Base-by-base conservation (phyloP, 2,797 vertebrate species). In the Alca torda region DNA sequence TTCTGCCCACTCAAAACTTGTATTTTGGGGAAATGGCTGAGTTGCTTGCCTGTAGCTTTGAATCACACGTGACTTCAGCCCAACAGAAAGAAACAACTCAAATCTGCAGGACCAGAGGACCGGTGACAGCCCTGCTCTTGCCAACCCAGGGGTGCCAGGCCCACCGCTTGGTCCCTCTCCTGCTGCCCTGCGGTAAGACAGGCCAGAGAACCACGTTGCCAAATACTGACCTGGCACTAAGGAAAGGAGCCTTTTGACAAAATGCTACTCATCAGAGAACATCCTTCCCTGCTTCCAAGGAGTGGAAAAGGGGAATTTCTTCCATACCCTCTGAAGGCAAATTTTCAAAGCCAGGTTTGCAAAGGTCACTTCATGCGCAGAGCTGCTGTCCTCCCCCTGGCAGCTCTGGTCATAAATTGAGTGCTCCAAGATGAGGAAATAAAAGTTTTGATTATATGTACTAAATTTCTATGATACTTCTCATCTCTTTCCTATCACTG, bases 391-490 rank as follows among this genome's bases (percentile, higher is more conserved):
- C 24, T 93, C n/a, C 69, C 64, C 30, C 73, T 78, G 67, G 60
- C 46, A 67, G 64, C 11, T 51, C 79, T 65, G 65, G 20, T 73
- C 84, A 59, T 96, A 96, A 95, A 96, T 88, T 54, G 54, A 54
- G 61, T 61, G 69, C 39, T 93, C 61, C 76, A 81, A 80, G 87
- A 95, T 67, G 84, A 87, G 57, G 65, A 88, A 84, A 96, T 94
- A 96, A 95, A 96, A 91, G 54, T 11, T 85, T 86, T 95, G 82
- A 97, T 96, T 94, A 81, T 73, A 76, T 48, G 69, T 70, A 90
- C 82, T 96, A 93, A 95, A 95, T 94, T 93, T 92, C 93, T 92
- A 88, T 33, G 76, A 59, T 95, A 91, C 73, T 88, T 92, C 93
- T 92, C n/a, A 78, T 87, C 76, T 93, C 57, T 84, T 68, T 78